Conservation (phyloP, 1,140 invertebrate genomes). For the Drosophila lacteicornis region DNA sequence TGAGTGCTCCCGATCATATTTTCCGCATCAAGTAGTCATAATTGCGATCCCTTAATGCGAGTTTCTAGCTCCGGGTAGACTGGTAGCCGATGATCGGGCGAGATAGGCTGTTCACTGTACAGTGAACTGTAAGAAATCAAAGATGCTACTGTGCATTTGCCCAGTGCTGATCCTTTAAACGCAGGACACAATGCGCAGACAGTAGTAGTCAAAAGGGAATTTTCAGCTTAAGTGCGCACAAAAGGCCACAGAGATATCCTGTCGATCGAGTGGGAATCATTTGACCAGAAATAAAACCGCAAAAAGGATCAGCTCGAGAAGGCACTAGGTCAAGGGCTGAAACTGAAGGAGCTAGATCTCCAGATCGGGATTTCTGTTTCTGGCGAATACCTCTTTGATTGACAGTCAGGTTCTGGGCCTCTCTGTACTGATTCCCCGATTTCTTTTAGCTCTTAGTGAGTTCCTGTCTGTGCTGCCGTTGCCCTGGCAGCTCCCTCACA, state of each 20-base stretch:
- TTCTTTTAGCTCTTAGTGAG: not conserved
- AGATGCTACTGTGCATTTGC: slow-evolving; percentile 76
- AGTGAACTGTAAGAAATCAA: slow-evolving; percentile 81
- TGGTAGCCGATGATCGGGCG: slow-evolving; percentile 30
- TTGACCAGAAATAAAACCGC: slow-evolving; percentile 82
- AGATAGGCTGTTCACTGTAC: slow-evolving; percentile 37
- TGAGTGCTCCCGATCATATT: slow-evolving; percentile 39
- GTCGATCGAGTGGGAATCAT: slow-evolving; percentile 73
- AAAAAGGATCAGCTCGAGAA: slow-evolving; percentile 61
- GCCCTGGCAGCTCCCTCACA: slow-evolving; percentile 12
- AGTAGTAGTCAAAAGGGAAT: slow-evolving; percentile 74
- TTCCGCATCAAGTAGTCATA: slow-evolving; percentile 65
- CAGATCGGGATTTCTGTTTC: slow-evolving; percentile 37
- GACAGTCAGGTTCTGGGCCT: slow-evolving; percentile 50
- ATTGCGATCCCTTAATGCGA: slow-evolving; percentile 66
- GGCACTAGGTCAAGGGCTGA: slow-evolving; percentile 71
- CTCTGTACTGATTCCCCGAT: not conserved
- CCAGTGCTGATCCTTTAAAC: slow-evolving; percentile 68
- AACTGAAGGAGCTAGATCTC: slow-evolving; percentile 32
- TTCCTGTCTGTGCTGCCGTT: slow-evolving; percentile 21
- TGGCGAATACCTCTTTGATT: slow-evolving; percentile 58
- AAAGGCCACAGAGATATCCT: slow-evolving; percentile 51
- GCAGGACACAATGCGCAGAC: slow-evolving; percentile 54
- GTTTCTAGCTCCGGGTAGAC: slow-evolving; percentile 3
- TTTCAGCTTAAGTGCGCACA: slow-evolving; percentile 72